These are phyloP conservation scores for Hylomyscus alleni DNA, from an alignment of 2,797 vertebrate species.

Conservation along the genomic window DNA sequence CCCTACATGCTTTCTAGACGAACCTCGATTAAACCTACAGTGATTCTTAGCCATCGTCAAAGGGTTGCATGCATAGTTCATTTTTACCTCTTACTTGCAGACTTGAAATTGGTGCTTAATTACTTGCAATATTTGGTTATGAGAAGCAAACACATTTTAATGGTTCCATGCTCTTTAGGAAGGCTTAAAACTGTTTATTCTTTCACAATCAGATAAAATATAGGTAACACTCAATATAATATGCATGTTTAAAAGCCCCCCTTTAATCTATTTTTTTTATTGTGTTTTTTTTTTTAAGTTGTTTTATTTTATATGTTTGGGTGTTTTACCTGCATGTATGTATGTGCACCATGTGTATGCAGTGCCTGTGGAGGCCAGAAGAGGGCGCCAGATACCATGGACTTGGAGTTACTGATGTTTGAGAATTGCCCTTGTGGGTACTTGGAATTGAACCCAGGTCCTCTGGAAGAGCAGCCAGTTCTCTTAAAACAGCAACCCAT, in stretches of 20 bases:
- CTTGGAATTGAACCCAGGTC: neutral
- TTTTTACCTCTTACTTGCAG: conserved; percentile 29
- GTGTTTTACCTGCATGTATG: neutral
- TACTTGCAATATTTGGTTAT: conserved; percentile 11
- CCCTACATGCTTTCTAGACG: neutral
- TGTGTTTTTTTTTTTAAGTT: neutral
- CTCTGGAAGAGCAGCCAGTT: neutral
- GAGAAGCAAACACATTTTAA: conserved; percentile 23
- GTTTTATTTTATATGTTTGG: neutral
- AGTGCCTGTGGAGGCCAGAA: neutral
- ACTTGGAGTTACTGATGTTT: neutral
- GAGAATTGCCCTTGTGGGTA: neutral
- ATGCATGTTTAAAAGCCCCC: neutral
- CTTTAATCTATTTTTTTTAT: neutral
- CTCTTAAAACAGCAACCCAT: neutral
- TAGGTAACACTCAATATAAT: neutral
- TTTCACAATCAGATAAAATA: neutral
- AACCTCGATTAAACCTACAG: neutral
- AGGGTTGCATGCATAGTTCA: conserved; percentile 2
- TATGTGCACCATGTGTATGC: neutral
- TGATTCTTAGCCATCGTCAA: no score
- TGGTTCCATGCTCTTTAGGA: neutral
- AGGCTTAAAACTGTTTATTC: neutral
- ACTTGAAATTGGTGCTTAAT: conserved; percentile 35
- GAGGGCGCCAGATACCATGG: neutral